Percentiles rank a stretch among this genome's conserved stretches.
phyloP scores from a whole-genome alignment of 2,797 vertebrate genomes.

The Sparus aurata region DNA sequence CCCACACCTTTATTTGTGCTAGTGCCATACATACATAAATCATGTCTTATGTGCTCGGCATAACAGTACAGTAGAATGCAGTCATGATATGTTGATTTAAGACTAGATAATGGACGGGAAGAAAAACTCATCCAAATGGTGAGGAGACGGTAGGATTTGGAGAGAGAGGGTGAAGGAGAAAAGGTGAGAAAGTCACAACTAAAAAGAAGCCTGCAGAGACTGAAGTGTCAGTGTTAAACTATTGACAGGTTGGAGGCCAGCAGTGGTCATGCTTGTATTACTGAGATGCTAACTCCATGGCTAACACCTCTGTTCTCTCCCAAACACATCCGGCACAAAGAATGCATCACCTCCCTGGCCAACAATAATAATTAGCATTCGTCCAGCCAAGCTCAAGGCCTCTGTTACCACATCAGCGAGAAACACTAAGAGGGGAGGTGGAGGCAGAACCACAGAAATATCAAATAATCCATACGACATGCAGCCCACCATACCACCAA shows the following conservation, averaged over 20 bases:
- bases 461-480: slow-evolving; percentile 20
- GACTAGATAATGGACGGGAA: background rate
- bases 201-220: slow-evolving; percentile 34
- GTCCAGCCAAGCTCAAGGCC: slow-evolving; percentile 27
- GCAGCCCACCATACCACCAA: slow-evolving; percentile 14
- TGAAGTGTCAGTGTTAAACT: slow-evolving; percentile 52
- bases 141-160: background rate
- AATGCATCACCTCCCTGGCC: slow-evolving; percentile 72
- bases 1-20: background rate
- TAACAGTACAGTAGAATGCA: background rate
- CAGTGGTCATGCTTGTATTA: slow-evolving; percentile 61
- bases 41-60: background rate
- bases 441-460: slow-evolving; percentile 1
- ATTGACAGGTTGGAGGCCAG: slow-evolving; percentile 53
- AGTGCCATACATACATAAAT: background rate
- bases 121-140: background rate
- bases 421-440: background rate
- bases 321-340: slow-evolving; percentile 68
- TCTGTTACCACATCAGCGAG: slow-evolving; percentile 12
- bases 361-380: slow-evolving; percentile 60
- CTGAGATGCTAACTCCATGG: slow-evolving; percentile 61
- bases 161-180: slow-evolving; percentile 38
- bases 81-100: background rate
- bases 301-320: slow-evolving; percentile 75
- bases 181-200: slow-evolving; percentile 47